These are phyloP conservation scores for Zoanthus gigantus DNA, from an alignment of 92 coral and sea anemone species.

Conservation along the genomic window DNA sequence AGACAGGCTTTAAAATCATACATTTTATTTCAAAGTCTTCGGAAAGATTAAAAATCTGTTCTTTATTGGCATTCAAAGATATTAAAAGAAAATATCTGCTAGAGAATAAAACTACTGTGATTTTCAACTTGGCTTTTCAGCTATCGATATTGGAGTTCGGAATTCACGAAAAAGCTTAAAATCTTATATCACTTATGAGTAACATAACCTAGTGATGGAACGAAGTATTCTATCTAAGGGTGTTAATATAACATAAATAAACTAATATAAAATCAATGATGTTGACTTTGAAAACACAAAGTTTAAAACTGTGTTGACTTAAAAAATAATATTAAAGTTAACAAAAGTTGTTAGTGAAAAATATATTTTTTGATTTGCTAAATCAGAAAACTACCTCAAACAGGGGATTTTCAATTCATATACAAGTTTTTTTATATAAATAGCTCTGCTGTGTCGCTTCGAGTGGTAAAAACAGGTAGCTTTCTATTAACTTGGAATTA, in stretches of 20 bases:
- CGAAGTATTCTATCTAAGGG: slow-evolving; percentile 32
- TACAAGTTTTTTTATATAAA: background rate
- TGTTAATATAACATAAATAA: slow-evolving; percentile 72
- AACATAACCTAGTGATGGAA: slow-evolving; percentile 22
- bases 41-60: background rate
- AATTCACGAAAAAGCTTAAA: background rate
- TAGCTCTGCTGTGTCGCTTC: background rate
- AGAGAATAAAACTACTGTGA: background rate
- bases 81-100: background rate
- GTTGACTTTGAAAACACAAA: slow-evolving; percentile 65
- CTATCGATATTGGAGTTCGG: background rate
- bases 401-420: background rate
- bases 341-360: background rate
- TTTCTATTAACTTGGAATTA: slow-evolving; percentile 8
- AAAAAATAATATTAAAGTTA: background rate
- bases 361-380: background rate
- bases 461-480: background rate
- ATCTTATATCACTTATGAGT: background rate
- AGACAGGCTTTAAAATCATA: background rate
- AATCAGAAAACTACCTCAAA: slow-evolving; percentile 3
- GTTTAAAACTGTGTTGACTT: slow-evolving; percentile 23
- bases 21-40: background rate
- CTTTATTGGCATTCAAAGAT: background rate
- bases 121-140: background rate
- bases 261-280: slow-evolving; percentile 49